Evolutionary conservation across 2,113 vertebrate genomes (phyloP).

Genomic region (Chelonoidis abingdonii): DNA sequence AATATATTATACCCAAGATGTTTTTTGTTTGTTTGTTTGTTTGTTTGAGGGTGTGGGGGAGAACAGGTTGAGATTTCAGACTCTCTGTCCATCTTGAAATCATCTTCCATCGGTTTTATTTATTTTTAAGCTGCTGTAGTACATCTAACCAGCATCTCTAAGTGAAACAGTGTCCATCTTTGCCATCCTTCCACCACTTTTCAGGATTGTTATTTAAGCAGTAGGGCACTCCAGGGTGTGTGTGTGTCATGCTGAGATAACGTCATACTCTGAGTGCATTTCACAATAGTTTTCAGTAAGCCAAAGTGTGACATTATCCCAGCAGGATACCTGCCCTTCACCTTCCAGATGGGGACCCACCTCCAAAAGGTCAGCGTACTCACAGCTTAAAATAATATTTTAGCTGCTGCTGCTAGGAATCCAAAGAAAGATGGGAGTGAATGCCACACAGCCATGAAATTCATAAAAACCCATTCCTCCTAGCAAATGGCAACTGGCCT

Average conservation of each 20-base stretch:
- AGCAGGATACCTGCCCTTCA: conserved; percentile 66
- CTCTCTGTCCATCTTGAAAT: neutral
- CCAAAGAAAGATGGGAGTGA: conserved; percentile 41
- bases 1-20: neutral
- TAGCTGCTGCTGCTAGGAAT: conserved; percentile 53
- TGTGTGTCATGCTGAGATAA: conserved; percentile 29
- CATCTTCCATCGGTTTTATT: neutral
- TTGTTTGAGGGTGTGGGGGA: neutral
- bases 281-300: conserved; percentile 62
- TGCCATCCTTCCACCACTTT: conserved; percentile 21
- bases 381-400: conserved; percentile 66
- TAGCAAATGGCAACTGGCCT: neutral
- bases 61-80: neutral
- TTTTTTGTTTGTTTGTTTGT: neutral
- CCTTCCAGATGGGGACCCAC: conserved; percentile 54
- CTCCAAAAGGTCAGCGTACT: conserved; percentile 53
- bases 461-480: conserved; percentile 17
- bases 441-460: conserved; percentile 53
- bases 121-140: conserved; percentile 41
- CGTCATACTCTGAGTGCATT: conserved; percentile 41
- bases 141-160: neutral
- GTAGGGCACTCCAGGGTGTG: neutral
- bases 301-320: conserved; percentile 73
- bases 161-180: conserved; percentile 27
- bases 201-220: conserved; percentile 41